phyloP scores from a whole-genome alignment of 2,888 invertebrate species.

The Hyalella azteca region DNA sequence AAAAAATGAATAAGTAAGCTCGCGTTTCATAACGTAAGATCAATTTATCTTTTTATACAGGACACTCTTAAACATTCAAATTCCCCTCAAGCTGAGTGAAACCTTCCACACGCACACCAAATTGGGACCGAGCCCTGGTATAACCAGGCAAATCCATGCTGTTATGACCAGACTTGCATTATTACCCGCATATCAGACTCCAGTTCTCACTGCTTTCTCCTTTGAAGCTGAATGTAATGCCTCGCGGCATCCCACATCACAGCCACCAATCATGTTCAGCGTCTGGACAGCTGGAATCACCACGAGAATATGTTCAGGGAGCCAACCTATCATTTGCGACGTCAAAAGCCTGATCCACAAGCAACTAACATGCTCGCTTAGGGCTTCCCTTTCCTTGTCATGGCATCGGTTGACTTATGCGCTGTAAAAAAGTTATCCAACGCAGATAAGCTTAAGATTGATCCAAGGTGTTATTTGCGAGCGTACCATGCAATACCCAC shows the following conservation, averaged over 20 bases:
- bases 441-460: not conserved
- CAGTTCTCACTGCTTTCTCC: not conserved
- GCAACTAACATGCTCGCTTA: constrained; percentile 29
- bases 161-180: no score
- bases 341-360: constrained; percentile 8
- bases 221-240: not conserved
- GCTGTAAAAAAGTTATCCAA: constrained; percentile 2
- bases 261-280: constrained; percentile 20
- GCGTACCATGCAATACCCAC: no score
- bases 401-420: not conserved
- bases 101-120: no score
- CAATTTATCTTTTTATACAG: no score
- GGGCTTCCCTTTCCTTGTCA: constrained; percentile 1
- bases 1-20: no score
- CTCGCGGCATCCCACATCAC: constrained; percentile 6
- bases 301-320: not conserved
- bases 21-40: no score
- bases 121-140: no score
- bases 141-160: no score
- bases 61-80: no score
- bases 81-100: no score
- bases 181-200: not conserved
- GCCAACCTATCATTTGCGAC: constrained; percentile 4
- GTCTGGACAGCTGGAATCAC: not conserved
- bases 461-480: not conserved